Conservation (phyloP, 2,797 vertebrate genomes). For the Malacoctenus gilli region DNA sequence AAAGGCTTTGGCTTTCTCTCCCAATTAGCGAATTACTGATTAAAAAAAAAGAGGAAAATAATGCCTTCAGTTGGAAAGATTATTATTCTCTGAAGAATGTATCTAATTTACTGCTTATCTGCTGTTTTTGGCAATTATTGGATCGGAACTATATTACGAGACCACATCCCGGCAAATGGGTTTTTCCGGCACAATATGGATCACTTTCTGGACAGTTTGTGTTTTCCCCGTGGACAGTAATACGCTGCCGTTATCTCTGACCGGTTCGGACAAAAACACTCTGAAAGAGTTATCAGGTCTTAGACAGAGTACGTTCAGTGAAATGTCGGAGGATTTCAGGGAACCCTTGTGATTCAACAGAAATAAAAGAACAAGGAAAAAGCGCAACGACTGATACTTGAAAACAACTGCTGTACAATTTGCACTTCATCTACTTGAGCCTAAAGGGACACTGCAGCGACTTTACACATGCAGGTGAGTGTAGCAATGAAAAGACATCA, state of each 20-base stretch:
- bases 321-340: too few species aligned
- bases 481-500: too few species aligned
- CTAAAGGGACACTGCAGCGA: too few species aligned
- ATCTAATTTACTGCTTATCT: slow-evolving; percentile 10
- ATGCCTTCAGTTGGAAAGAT: neutral
- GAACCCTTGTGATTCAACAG: too few species aligned
- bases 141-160: neutral
- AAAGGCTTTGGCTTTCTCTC: neutral
- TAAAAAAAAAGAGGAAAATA: too few species aligned
- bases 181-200: neutral
- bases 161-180: neutral
- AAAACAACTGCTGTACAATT: too few species aligned
- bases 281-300: too few species aligned
- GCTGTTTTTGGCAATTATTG: neutral
- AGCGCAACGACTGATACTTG: too few species aligned
- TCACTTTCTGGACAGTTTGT: neutral
- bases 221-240: neutral
- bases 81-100: neutral
- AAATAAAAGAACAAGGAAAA: too few species aligned
- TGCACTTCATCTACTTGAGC: too few species aligned
- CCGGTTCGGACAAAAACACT: neutral
- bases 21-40: neutral
- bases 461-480: too few species aligned
- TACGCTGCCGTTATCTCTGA: neutral
- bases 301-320: too few species aligned